A percentile compares a stretch with the other conserved stretches of the same genome.
These are phyloP conservation scores for Phrynocephalus vlangalii DNA, from an alignment of 2,797 vertebrate species.

Conservation along the genomic window DNA sequence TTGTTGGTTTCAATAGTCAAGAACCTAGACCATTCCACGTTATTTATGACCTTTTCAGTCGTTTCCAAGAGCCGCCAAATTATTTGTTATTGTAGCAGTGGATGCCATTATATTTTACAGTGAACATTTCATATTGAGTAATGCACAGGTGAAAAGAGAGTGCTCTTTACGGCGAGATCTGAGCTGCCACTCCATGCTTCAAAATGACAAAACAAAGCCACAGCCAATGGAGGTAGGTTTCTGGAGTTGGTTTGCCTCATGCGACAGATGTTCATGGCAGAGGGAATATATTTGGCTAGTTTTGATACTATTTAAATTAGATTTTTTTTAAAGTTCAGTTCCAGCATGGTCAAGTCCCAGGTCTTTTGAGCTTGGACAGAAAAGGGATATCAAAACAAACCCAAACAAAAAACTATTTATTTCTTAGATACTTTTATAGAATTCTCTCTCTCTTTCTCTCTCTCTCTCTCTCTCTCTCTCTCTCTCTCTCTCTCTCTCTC, in stretches of 20 bases:
- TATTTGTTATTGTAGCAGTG: background rate
- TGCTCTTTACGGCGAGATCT: constrained; percentile 5
- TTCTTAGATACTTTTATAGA: background rate
- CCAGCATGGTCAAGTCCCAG: background rate
- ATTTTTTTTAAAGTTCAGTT: background rate
- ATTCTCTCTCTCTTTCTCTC: background rate
- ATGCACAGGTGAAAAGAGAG: background rate
- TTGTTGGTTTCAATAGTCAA: background rate
- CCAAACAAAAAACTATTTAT: background rate
- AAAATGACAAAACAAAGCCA: constrained; percentile 33
- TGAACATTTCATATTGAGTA: background rate
- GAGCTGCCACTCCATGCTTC: background rate
- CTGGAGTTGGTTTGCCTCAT: constrained; percentile 23
- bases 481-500: too few species aligned
- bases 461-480: too few species aligned
- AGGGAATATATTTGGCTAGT: constrained; percentile 26
- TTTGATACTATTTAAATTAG: constrained; percentile 29
- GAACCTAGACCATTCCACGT: background rate
- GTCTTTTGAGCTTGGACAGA: constrained; percentile 22
- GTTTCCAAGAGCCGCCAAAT: background rate
- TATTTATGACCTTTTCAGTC: accelerated
- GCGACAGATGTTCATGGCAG: constrained; percentile 34
- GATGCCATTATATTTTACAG: constrained; percentile 5
- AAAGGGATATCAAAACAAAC: constrained; percentile 13
- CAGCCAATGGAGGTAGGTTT: constrained; percentile 37